Conservation (phyloP, 2,888 invertebrate genomes). For the Zootermopsis nevadensis region DNA sequence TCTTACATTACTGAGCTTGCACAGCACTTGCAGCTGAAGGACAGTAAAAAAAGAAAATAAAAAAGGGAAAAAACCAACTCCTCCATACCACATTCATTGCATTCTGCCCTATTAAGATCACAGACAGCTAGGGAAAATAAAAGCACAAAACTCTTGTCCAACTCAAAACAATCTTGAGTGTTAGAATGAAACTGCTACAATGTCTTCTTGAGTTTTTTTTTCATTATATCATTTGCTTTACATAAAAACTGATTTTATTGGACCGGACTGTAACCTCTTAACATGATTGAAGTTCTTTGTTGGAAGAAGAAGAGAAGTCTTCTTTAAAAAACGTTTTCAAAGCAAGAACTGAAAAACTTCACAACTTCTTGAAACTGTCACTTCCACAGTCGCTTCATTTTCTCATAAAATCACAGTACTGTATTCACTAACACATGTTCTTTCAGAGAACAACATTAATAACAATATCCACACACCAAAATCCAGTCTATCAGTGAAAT, state of each 20-base stretch:
- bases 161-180: slow-evolving; percentile 18
- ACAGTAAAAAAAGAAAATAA: neutral
- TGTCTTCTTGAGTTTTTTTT: slow-evolving; percentile 15
- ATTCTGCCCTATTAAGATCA: slow-evolving; percentile 50
- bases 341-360: neutral
- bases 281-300: slow-evolving; percentile 27
- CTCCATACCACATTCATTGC: slow-evolving; percentile 42
- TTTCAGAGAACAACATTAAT: slow-evolving; percentile 31
- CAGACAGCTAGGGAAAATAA: slow-evolving; percentile 50
- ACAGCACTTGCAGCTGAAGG: slow-evolving; percentile 23
- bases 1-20: slow-evolving; percentile 26
- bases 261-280: slow-evolving; percentile 44
- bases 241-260: slow-evolving; percentile 45
- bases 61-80: neutral
- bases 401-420: slow-evolving; percentile 11
- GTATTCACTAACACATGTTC: slow-evolving; percentile 25
- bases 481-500: slow-evolving; percentile 20
- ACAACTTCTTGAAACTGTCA: slow-evolving; percentile 22
- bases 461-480: slow-evolving; percentile 35
- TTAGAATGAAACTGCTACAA: slow-evolving; percentile 16
- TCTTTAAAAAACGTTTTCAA: neutral
- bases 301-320: slow-evolving; percentile 29
- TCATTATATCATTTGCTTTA: slow-evolving; percentile 1
- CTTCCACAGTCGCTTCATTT: slow-evolving; percentile 28
- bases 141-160: slow-evolving; percentile 43